phyloP scores from a whole-genome alignment of 2,888 invertebrate genomes.

The Meteorus colon region DNA sequence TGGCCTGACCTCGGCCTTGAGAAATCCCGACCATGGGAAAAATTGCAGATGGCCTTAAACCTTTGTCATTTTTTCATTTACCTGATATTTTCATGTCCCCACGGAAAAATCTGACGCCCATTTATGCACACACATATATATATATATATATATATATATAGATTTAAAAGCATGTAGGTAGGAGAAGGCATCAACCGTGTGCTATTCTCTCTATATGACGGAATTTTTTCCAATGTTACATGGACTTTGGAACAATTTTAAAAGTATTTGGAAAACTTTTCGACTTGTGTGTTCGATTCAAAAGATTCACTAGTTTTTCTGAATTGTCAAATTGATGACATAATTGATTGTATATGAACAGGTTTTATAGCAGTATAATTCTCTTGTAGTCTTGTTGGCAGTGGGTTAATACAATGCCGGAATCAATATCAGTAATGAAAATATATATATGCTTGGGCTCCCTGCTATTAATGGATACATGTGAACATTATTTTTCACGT shows the following conservation, averaged over 20 bases:
- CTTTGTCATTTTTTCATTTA: constrained; percentile 13
- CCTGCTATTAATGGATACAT: not conserved
- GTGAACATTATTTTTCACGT: not conserved
- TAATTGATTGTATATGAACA: not conserved
- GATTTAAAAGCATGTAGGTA: no score
- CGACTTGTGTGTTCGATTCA: no score
- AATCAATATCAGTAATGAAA: constrained; percentile 9
- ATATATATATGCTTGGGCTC: not conserved
- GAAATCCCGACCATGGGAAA: constrained; percentile 44
- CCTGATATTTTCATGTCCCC: constrained; percentile 5
- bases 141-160: no score
- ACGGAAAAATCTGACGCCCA: not conserved
- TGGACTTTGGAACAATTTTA: no score
- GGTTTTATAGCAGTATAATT: not conserved
- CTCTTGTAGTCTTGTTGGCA: not conserved
- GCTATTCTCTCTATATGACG: no score
- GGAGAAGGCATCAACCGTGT: no score
- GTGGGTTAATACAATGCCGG: not conserved
- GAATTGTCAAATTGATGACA: not conserved
- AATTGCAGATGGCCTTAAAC: constrained; percentile 31
- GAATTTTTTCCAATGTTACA: no score
- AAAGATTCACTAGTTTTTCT: no score
- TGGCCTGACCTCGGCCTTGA: constrained; percentile 52
- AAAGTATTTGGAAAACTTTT: no score
- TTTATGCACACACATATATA: not conserved